Conservation (phyloP, 2,113 vertebrate species). For the Xenopus tropicalis region DNA sequence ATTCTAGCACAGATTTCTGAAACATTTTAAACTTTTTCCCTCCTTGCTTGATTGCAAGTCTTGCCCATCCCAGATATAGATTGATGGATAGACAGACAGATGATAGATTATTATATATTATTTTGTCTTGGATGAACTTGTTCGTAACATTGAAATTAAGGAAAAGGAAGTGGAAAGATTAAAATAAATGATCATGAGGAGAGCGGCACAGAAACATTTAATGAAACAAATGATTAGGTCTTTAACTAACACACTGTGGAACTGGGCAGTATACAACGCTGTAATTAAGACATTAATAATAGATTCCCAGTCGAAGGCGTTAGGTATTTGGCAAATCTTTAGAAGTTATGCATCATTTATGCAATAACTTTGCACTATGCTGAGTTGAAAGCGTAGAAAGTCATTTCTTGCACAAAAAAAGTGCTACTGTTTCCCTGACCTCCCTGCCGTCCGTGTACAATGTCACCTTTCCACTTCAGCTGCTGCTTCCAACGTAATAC, state of each 20-base stretch:
- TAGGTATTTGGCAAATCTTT: constrained; percentile 14
- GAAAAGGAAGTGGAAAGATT: not conserved
- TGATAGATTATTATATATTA: no score
- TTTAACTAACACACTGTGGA: not conserved
- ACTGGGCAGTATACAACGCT: not conserved
- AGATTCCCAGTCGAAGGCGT: constrained; percentile 9
- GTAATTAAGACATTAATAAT: constrained; percentile 27
- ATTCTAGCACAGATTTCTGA: no score
- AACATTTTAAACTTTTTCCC: no score
- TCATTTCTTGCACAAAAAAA: constrained; percentile 16
- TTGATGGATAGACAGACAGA: no score
- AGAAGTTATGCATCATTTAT: constrained; percentile 30
- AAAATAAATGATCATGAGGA: not conserved
- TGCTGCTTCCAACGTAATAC: constrained; percentile 3
- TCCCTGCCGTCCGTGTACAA: constrained; percentile 19
- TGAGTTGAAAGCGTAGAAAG: constrained; percentile 4
- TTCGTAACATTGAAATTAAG: no score
- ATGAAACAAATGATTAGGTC: constrained; percentile 4
- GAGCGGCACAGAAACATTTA: not conserved
- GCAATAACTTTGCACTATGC: constrained; percentile 19
- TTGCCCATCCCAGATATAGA: no score
- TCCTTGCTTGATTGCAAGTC: no score
- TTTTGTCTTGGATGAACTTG: no score
- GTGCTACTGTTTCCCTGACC: constrained; percentile 14
- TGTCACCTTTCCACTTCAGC: constrained; percentile 36